Conservation (phyloP, 2,113 vertebrate species). For the Amia ocellicauda region DNA sequence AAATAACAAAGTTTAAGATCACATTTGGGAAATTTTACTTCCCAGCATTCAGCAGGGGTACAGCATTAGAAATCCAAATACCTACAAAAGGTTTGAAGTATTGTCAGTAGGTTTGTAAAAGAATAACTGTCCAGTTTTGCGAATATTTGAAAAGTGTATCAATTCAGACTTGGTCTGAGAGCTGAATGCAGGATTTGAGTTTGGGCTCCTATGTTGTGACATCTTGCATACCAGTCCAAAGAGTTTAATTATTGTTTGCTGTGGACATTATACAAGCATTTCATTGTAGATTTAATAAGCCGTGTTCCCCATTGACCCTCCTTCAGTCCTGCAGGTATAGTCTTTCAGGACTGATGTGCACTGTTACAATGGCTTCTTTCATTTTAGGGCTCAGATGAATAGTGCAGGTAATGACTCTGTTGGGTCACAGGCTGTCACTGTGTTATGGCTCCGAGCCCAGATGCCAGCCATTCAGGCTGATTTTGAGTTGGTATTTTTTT, state of each 20-base stretch:
- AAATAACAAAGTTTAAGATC: no score
- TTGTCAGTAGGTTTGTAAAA: no score
- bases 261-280: constrained; percentile 40
- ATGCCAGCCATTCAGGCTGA: constrained; percentile 6
- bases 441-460: constrained; percentile 31
- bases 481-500: background rate
- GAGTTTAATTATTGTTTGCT: constrained; percentile 43
- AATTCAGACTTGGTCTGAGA: no score
- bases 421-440: constrained; percentile 35
- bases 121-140: no score
- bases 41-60: no score
- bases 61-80: no score
- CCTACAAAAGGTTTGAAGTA: no score
- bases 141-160: no score
- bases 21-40: no score
- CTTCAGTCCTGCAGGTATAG: constrained; percentile 52
- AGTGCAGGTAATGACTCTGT: constrained; percentile 49
- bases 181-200: constrained; percentile 19
- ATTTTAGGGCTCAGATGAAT: constrained; percentile 40
- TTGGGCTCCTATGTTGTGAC: constrained; percentile 26
- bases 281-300: constrained; percentile 36
- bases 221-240: constrained; percentile 35
- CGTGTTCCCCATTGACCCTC: constrained; percentile 41
- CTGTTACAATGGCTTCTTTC: constrained; percentile 51
- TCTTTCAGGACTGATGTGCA: constrained; percentile 55